Percentiles rank a stretch among this genome's conserved stretches.
phyloP scores from a whole-genome alignment of 1,140 invertebrate species.

The Stratiolaelaps scimitus region DNA sequence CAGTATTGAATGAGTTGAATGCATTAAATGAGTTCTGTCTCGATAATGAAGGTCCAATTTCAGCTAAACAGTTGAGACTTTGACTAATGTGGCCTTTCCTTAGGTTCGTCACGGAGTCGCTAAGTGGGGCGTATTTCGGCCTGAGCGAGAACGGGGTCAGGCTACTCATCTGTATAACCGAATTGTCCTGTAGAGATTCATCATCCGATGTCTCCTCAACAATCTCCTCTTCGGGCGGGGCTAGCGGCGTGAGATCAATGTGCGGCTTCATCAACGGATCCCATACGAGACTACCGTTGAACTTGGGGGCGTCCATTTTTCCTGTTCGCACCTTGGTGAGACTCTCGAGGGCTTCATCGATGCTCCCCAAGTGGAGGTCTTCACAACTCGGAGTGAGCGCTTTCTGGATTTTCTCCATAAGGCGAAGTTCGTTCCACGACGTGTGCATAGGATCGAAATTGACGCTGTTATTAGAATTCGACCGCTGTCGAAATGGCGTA shows the following conservation, averaged over 20 bases:
- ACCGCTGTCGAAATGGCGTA: conserved; percentile 12
- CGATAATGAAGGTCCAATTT: not conserved
- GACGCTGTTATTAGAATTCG: conserved; percentile 2
- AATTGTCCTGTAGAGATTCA: conserved; percentile 13
- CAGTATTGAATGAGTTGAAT: not conserved
- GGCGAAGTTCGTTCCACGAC: conserved; percentile 12
- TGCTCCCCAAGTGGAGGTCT: conserved; percentile 2
- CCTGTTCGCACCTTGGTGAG: not conserved
- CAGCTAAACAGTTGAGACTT: not conserved
- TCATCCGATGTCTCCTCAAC: conserved; percentile 12
- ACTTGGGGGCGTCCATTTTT: not conserved
- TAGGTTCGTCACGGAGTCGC: not conserved
- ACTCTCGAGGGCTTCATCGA: conserved; percentile 17
- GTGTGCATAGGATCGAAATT: conserved; percentile 9
- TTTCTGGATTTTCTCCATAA: conserved; percentile 9
- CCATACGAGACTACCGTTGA: conserved; percentile 18
- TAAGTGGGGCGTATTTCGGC: not conserved
- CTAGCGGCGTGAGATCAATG: not conserved
- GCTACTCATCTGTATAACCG: conserved; percentile 4
- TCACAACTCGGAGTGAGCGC: conserved; percentile 24
- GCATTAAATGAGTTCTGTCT: conserved; percentile 10
- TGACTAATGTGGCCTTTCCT: not conserved
- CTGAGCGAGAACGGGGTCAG: not conserved
- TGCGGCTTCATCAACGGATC: conserved; percentile 3
- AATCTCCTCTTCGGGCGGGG: not conserved